phyloP scores from a whole-genome alignment of 2,888 invertebrate genomes.

The Gari tellinella region DNA sequence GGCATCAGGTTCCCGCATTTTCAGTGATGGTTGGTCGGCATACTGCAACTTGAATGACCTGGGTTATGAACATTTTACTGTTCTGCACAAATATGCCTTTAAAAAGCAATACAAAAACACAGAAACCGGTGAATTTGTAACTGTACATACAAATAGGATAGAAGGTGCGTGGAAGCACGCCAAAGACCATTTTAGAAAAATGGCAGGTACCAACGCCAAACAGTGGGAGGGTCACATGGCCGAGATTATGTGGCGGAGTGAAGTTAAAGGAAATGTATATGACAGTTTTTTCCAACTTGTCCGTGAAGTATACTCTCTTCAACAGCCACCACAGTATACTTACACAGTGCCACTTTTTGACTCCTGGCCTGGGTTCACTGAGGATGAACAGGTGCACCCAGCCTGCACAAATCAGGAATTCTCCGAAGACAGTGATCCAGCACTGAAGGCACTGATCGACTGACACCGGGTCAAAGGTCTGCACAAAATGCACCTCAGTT shows the following conservation, averaged over 20 bases:
- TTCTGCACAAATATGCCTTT: not conserved
- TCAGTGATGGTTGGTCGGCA: not conserved
- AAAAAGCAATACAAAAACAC: not conserved
- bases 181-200: conserved; percentile 3
- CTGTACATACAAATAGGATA: conserved; percentile 13
- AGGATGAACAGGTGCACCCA: no score
- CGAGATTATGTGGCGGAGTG: conserved; percentile 1
- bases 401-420: no score
- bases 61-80: not conserved
- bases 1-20: no score
- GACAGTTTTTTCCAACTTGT: not conserved
- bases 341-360: conserved; percentile 12
- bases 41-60: not conserved
- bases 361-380: conserved; percentile 6
- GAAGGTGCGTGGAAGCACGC: conserved; percentile 19
- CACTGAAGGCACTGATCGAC: no score
- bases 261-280: not conserved
- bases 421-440: no score
- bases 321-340: not conserved
- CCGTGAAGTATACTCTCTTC: not conserved
- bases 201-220: not conserved
- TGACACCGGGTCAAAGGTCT: no score
- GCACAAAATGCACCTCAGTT: no score
- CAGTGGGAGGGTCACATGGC: conserved; percentile 8
- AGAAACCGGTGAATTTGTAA: not conserved